These are phyloP conservation scores for Aegotheles bennettii DNA, from an alignment of 2,113 vertebrate species.

Conservation along the genomic window DNA sequence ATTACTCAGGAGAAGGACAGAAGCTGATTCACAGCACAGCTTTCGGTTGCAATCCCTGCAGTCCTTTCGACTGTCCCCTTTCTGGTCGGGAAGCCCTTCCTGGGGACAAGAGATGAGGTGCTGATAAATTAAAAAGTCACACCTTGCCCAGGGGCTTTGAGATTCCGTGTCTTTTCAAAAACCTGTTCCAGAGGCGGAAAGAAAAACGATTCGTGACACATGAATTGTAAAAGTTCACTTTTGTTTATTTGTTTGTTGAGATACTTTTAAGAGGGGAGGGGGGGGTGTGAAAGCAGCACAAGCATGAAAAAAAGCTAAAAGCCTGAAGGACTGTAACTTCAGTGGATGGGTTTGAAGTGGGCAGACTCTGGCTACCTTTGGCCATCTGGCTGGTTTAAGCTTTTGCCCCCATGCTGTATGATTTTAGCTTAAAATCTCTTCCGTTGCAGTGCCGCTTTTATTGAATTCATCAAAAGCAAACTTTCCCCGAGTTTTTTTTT, in stretches of 20 bases:
- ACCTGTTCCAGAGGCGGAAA: not conserved
- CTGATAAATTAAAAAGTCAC: slow-evolving; percentile 3
- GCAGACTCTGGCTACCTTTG: slow-evolving; percentile 67
- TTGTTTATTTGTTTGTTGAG: not conserved
- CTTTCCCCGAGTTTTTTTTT: slow-evolving; percentile 83
- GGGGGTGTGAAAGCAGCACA: not conserved
- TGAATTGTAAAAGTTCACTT: not conserved
- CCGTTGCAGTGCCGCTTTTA: slow-evolving; percentile 80
- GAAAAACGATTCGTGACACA: not conserved
- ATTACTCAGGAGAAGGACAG: not conserved
- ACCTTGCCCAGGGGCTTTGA: not conserved
- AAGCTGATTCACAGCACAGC: not conserved
- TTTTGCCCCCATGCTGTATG: slow-evolving; percentile 80
- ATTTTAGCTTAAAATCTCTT: slow-evolving; percentile 83
- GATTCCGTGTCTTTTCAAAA: not conserved
- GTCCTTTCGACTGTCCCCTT: not conserved
- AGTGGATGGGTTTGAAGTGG: slow-evolving; percentile 55
- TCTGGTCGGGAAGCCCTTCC: too few relatives aligned
- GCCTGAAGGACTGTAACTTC: slow-evolving; percentile 43
- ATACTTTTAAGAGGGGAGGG: not conserved
- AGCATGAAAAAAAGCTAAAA: slow-evolving; percentile 41
- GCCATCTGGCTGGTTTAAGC: slow-evolving; percentile 83
- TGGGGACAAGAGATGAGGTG: not conserved
- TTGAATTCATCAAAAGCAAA: slow-evolving; percentile 95
- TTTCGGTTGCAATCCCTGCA: not conserved